Evolutionary conservation across 2,797 vertebrate species (phyloP), one percentile per base, ranked within the genome.

Genomic region (Pachyuromys duprasi): DNA sequence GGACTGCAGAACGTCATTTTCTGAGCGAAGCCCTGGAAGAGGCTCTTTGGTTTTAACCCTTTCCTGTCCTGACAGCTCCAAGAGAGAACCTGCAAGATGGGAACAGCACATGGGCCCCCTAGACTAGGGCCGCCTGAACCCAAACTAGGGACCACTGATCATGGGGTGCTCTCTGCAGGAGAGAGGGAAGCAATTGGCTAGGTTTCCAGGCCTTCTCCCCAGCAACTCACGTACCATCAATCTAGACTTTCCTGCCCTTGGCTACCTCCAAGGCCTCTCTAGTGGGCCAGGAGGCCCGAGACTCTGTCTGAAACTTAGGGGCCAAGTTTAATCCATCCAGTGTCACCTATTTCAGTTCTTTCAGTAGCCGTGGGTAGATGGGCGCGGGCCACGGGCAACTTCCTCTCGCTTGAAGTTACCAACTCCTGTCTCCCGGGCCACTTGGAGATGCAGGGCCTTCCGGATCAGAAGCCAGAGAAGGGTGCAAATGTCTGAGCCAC

Each of bases 1-100:
- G 98, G 98, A 97, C 93, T 95, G 97, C 98, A 98, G 98, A 98
- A 97, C 96, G 96, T 94, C 97, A 53, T 97, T 98, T 98, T 97
- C 97, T 96, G 95, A 96, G 96, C 95, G 91, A 97, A 91, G 96
- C 93, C 93, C 94, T 93, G 45, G 65, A 91, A 83, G 96, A 92
- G 20, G 14, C 95, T 39, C 82, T 80, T 80, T 79, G 22, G 87
- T n/a, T 20, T 95, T 96, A 96, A 96, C 97, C 76, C 84, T 63
- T 84, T 60, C 1, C 49, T 65, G 45, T 84, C 15, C 0, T 0
- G 15, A 28, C 72, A 6, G 17, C 20, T 60, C 42, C 31, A 7
- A 0, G n/a, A 14, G 0, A 8, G 31, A 2, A 2, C 39, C 22
- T 67, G n/a, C 17, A 5, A 31, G 33, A 67, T 12, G 1, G 31